Evolutionary conservation across 2,888 invertebrate species (phyloP), one percentile per base, ranked within the genome.

Genomic region (Drosophila subquinaria): DNA sequence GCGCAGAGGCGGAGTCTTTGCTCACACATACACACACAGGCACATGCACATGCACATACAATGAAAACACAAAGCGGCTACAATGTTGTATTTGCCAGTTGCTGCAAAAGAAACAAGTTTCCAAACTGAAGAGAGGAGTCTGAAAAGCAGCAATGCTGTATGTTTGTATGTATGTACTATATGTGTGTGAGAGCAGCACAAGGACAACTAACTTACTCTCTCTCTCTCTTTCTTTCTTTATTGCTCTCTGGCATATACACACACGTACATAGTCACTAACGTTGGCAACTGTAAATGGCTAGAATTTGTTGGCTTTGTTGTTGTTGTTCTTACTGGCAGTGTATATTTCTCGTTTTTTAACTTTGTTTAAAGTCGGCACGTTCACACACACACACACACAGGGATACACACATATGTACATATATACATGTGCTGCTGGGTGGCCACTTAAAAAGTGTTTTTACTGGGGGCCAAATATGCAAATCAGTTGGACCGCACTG

Each of bases 21-120:
- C 27, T 40, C 23, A 52, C 42, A 61, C 53, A 64, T 50, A 30
- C 23, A 51, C 20, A 53, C 57, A 38, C 45, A 51, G 38, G 6
- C 33, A 51, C 42, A 4, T 27, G 15, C 38, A 60, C 33, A 13
- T 3, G 40, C 61, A 50, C 42, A 57, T 33, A 59, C 51, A 67
- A 76, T 55, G 68, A 53, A 62, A 87, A 85, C 71, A 82, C 68
- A 80, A 89, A 88, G 83, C 84, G 81, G 84, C 79, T 78, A 90
- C 87, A 90, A 90, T 87, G 89, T 87, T 89, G 76, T 83, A 76
- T 69, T 76, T 69, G 76, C 73, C 77, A 81, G 76, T 72, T 88
- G 73, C 59, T 36, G 69, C 88, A 89, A 90, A 89, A 81, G 90
- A 89, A 89, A 89, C 90, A 89, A 89, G 87, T 90, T 90, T 83